These are phyloP conservation scores for Polyergus mexicanus DNA, from an alignment of 1,140 invertebrate genomes.

Conservation along the genomic window DNA sequence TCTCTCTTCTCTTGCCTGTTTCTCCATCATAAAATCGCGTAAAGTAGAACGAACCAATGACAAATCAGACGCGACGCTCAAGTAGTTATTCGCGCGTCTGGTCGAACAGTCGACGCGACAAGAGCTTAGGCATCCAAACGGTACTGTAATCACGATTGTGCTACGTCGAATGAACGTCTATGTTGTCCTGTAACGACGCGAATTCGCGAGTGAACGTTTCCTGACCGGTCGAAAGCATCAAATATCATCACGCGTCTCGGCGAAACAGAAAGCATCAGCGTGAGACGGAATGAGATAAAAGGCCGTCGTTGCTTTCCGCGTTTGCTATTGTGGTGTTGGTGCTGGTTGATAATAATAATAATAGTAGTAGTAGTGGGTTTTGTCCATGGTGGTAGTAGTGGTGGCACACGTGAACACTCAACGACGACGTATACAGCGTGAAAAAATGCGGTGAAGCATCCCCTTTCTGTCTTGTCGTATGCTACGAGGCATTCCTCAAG, in stretches of 20 bases:
- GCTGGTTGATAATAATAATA: constrained; percentile 60
- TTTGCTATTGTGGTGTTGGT: constrained; percentile 61
- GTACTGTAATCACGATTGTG: constrained; percentile 21
- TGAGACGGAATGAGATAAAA: constrained; percentile 48
- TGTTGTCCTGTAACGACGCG: not conserved
- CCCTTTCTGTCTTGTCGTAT: constrained; percentile 3
- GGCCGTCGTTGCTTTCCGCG: constrained; percentile 28
- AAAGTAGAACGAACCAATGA: constrained; percentile 48
- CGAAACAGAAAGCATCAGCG: constrained; percentile 30
- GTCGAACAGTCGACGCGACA: constrained; percentile 36
- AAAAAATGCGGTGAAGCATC: constrained; percentile 67
- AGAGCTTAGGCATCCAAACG: constrained; percentile 5
- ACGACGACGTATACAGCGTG: constrained; percentile 49
- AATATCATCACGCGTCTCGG: constrained; percentile 20
- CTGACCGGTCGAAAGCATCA: not conserved
- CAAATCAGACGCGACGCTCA: constrained; percentile 27
- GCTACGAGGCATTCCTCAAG: constrained; percentile 36
- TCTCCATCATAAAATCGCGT: not conserved
- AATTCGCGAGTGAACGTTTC: constrained; percentile 42
- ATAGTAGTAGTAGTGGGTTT: constrained; percentile 47
- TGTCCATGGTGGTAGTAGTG: constrained; percentile 43
- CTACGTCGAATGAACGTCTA: constrained; percentile 23
- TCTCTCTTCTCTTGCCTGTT: not conserved
- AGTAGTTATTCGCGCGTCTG: constrained; percentile 31
- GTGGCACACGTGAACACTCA: constrained; percentile 66